phyloP scores from a whole-genome alignment of 2,113 vertebrate species.

The Archilochus colubris region DNA sequence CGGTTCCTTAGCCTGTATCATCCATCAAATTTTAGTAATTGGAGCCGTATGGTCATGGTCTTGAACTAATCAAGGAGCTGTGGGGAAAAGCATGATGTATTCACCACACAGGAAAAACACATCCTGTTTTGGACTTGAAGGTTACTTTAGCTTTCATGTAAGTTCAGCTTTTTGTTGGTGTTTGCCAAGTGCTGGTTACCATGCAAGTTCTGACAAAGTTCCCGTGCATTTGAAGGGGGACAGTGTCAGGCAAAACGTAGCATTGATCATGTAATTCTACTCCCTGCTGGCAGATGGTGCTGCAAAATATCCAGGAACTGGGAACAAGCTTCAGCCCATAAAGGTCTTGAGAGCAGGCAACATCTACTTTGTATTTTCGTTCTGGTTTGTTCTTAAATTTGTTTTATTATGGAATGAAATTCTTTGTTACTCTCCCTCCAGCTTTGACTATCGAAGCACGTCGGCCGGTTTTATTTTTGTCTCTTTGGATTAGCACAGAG shows the following conservation, averaged over 20 bases:
- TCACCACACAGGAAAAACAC: background rate
- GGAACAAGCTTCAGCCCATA: background rate
- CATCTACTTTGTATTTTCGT: background rate
- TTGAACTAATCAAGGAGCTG: background rate
- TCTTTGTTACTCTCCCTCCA: background rate
- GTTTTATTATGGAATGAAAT: background rate
- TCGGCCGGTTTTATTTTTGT: background rate
- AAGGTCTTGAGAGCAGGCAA: background rate
- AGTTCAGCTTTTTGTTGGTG: background rate
- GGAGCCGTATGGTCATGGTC: background rate
- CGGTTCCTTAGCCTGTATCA: background rate
- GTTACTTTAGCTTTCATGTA: background rate
- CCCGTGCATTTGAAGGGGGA: background rate
- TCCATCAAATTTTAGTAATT: background rate
- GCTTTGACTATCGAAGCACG: background rate
- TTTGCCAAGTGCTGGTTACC: background rate
- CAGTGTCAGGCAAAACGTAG: background rate
- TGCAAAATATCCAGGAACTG: background rate
- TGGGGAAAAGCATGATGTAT: background rate
- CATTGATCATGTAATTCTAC: background rate
- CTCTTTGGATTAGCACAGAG: background rate
- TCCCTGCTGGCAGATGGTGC: constrained; percentile 49
- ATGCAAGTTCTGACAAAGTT: background rate
- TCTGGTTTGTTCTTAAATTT: background rate
- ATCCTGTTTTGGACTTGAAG: background rate